These are phyloP conservation scores for Mus minutoides DNA, from an alignment of 2,797 vertebrate species.

Conservation along the genomic window DNA sequence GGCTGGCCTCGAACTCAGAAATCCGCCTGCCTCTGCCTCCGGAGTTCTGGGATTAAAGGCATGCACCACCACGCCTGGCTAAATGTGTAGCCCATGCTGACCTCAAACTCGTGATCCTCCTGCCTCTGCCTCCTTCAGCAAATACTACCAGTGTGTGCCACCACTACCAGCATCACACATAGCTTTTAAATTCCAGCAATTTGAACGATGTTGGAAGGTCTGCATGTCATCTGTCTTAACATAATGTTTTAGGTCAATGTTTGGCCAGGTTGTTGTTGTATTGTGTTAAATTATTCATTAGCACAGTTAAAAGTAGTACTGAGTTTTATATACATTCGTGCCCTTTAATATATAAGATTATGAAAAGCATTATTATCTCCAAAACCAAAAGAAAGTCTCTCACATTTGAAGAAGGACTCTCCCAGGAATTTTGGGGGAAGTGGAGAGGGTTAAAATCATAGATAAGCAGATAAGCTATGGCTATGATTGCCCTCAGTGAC, in stretches of 20 bases:
- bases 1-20: no score
- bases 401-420: slow-evolving; percentile 37
- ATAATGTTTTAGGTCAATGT: slow-evolving; percentile 63
- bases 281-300: slow-evolving; percentile 74
- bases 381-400: slow-evolving; percentile 56
- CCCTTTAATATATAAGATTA: slow-evolving; percentile 40
- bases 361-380: slow-evolving; percentile 49
- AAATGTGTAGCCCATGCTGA: no score
- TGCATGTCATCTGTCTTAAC: slow-evolving; percentile 58
- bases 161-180: slow-evolving; percentile 39
- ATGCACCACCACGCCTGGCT: no score
- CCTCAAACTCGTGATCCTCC: no score
- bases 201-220: neutral
- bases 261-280: slow-evolving; percentile 54
- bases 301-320: slow-evolving; percentile 62
- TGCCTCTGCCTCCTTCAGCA: no score
- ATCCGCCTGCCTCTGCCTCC: no score
- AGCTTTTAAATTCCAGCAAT: slow-evolving; percentile 64
- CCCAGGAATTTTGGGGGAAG: neutral
- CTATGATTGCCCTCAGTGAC: neutral
- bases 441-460: neutral
- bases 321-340: slow-evolving; percentile 35
- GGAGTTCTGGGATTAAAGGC: no score
- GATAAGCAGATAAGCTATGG: neutral
- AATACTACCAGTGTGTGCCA: no score